Base-by-base conservation (phyloP, 2,797 vertebrate genomes). In the Hypotaenidia okinawae region DNA sequence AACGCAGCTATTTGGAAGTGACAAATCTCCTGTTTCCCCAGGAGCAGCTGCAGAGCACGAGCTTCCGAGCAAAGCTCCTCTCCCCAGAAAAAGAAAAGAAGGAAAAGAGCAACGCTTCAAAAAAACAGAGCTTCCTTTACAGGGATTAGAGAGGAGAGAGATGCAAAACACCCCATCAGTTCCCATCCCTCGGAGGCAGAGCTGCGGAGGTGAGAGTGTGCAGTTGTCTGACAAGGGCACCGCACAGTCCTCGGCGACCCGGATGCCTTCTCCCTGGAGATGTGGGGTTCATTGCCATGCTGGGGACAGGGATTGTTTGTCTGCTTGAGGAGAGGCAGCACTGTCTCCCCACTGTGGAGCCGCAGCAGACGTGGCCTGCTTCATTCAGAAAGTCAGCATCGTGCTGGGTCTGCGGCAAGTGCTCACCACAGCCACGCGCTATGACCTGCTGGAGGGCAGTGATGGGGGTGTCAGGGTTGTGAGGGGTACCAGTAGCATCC, bases 401-500 rank as follows among this genome's bases (percentile, higher is more conserved):
- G 21, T 54, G 18, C 3, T 0, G 7, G 47, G 6, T 32, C 16
- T 41, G 58, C 73, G 1, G 6, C 7, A 32, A 37, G 35, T 0
- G 0, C 55, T 43, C 5, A 1, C 32, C 24, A 0, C 0, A 0
- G 18, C 35, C 66, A 16, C 15, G 1, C 1, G 10, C 51, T 13
- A 19, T 41, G 43, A 30, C 39, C 52, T 23, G 73, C 52, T 30
- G 0, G 3, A 0, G 0, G n/a, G 41, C 51, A 59, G 25, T 0
- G 0, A 15, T 5, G 21, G 58, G 43, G 12, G 3, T 10, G n/a
- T 0, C 0, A 2, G 35, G 30, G 28, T 37, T 0, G 15, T 25
- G 19, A 25, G 32, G 49, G 10, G 43, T 21, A 41, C 21, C 3
- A 0, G 51, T 28, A n/a, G 41, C 51, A 33, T 39, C 33, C n/a